Evolutionary conservation across 2,797 vertebrate genomes (phyloP).

Genomic region (Pipistrellus nathusii): DNA sequence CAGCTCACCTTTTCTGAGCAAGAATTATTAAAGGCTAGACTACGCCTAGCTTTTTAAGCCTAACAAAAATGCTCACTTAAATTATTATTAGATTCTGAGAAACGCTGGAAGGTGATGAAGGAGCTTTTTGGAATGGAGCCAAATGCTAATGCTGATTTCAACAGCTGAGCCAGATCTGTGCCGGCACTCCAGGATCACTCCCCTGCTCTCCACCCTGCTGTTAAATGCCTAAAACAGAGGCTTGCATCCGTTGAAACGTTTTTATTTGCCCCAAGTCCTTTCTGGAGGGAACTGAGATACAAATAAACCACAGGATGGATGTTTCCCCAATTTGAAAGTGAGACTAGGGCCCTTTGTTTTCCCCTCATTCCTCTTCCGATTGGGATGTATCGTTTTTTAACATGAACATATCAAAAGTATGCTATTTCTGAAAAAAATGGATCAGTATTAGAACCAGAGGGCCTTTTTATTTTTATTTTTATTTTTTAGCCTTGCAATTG

Average conservation of each 20-base stretch:
- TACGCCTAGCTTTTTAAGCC: slow-evolving; percentile 63
- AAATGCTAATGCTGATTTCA: slow-evolving; percentile 20
- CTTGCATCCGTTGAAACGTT: neutral
- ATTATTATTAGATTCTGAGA: slow-evolving; percentile 72
- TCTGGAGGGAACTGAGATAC: neutral
- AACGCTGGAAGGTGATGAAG: slow-evolving; percentile 67
- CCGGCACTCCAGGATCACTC: neutral
- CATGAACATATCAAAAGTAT: neutral
- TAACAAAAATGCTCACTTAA: slow-evolving; percentile 70
- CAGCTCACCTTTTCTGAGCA: slow-evolving; percentile 82
- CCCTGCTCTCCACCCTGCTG: neutral
- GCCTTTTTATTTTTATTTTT: neutral
- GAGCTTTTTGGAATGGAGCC: slow-evolving; percentile 53
- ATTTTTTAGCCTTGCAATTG: neutral
- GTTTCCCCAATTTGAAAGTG: neutral
- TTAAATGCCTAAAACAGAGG: neutral
- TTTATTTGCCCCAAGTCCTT: neutral
- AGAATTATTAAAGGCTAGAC: slow-evolving; percentile 77
- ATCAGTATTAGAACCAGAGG: neutral
- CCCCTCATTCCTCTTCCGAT: neutral
- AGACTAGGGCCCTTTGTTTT: neutral
- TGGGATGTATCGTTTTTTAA: neutral
- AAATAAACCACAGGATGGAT: neutral
- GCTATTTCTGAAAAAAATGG: neutral
- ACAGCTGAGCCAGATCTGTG: neutral